Evolutionary conservation across 2,888 invertebrate species (phyloP).

Genomic region (Pyralis farinalis): DNA sequence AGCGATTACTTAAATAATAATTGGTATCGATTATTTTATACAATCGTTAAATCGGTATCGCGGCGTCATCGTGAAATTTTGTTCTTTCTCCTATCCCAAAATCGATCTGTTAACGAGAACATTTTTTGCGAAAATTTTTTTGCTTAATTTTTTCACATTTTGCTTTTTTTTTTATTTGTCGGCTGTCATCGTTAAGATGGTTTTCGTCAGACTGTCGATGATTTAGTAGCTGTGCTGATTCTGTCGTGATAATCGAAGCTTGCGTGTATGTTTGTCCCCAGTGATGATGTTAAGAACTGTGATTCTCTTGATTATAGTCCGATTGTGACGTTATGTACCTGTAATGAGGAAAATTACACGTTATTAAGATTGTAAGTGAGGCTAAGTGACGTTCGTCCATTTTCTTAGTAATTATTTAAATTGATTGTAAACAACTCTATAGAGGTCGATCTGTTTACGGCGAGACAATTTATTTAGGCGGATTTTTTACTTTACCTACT

Average conservation of each 20-base stretch:
- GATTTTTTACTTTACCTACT: too few species aligned
- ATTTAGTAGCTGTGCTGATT: slow-evolving; percentile 6
- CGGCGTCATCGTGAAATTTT: slow-evolving; percentile 57
- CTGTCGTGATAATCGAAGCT: slow-evolving; percentile 3
- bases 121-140: slow-evolving; percentile 32
- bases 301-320: slow-evolving; percentile 39
- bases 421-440: not conserved
- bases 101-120: slow-evolving; percentile 61
- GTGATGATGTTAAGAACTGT: slow-evolving; percentile 27
- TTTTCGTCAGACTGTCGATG: slow-evolving; percentile 25
- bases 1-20: slow-evolving; percentile 31
- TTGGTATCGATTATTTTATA: slow-evolving; percentile 49
- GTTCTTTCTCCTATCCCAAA: slow-evolving; percentile 69
- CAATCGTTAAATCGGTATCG: slow-evolving; percentile 43
- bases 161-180: slow-evolving; percentile 35
- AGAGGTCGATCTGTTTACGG: too few species aligned
- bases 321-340: slow-evolving; percentile 39
- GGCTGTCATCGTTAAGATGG: slow-evolving; percentile 24
- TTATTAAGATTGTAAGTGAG: slow-evolving; percentile 2
- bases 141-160: slow-evolving; percentile 20
- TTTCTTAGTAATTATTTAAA: not conserved
- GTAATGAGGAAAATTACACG: slow-evolving; percentile 45
- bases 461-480: too few species aligned
- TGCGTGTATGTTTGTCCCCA: slow-evolving; percentile 9
- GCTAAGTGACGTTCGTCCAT: not conserved